Evolutionary conservation across 2,888 invertebrate genomes (phyloP).

Genomic region (Leucozona laternaria): DNA sequence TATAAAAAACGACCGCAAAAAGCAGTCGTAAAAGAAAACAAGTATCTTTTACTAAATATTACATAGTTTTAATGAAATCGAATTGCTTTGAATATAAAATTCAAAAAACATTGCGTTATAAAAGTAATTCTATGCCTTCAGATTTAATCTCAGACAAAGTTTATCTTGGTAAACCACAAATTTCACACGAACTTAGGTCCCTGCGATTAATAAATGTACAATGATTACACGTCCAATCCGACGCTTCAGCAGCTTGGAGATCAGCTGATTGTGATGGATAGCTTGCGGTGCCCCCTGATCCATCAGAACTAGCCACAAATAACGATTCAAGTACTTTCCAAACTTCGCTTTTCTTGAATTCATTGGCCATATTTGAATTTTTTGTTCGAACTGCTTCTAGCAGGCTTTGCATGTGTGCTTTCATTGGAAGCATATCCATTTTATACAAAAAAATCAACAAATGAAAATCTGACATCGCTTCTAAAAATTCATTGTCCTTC

Average conservation of each 20-base stretch:
- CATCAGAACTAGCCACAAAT: conserved; percentile 85
- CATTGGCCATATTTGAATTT: conserved; percentile 88
- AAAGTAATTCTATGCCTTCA: conserved; percentile 33
- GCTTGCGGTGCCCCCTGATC: conserved; percentile 81
- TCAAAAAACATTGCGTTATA: conserved; percentile 24
- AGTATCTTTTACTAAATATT: conserved; percentile 32
- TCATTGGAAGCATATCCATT: conserved; percentile 95
- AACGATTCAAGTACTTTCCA: conserved; percentile 94
- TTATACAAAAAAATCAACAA: conserved; percentile 94
- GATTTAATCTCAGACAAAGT: not conserved
- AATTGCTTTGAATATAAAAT: conserved; percentile 37
- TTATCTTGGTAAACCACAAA: conserved; percentile 94
- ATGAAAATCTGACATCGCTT: conserved; percentile 96
- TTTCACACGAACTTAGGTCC: conserved; percentile 92
- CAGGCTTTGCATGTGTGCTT: conserved; percentile 90
- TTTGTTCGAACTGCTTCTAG: conserved; percentile 90
- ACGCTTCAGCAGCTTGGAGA: conserved; percentile 78
- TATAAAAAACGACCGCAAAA: too few species aligned
- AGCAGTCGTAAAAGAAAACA: too few species aligned
- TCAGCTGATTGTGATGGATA: conserved; percentile 73
- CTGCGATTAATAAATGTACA: conserved; percentile 97
- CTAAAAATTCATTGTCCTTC: conserved; percentile 86
- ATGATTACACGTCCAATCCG: conserved; percentile 94
- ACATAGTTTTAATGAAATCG: conserved; percentile 45
- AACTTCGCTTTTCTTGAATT: conserved; percentile 92